Percentiles rank a stretch among this genome's conserved stretches.
phyloP scores from a whole-genome alignment of 2,797 vertebrate species.

The Halcyon chelicuti region DNA sequence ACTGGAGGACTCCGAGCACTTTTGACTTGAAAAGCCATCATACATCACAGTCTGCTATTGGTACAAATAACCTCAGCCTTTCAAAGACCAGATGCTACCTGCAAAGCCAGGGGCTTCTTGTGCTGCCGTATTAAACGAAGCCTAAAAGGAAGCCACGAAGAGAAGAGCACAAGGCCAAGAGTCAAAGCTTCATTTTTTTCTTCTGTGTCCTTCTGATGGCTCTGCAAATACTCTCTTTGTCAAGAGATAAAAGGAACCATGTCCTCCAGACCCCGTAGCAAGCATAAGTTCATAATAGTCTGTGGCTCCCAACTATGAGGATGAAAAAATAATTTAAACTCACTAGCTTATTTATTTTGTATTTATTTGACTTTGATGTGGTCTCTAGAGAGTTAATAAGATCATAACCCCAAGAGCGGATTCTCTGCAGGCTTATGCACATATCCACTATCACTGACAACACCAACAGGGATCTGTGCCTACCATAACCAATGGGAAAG shows the following conservation, averaged over 20 bases:
- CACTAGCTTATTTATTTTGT: neutral
- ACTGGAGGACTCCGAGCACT: neutral
- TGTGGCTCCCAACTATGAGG: neutral
- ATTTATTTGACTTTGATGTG: neutral
- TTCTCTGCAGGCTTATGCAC: neutral
- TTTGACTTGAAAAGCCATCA: neutral
- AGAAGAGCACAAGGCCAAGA: accelerated
- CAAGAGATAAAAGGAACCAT: neutral
- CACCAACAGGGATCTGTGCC: neutral
- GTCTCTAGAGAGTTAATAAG: neutral
- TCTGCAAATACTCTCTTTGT: neutral
- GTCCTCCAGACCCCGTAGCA: neutral
- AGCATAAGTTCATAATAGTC: neutral
- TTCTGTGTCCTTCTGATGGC: accelerated
- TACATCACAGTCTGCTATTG: neutral
- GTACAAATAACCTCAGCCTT: neutral
- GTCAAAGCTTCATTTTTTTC: neutral
- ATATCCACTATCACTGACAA: neutral
- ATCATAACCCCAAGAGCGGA: neutral
- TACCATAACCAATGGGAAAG: neutral
- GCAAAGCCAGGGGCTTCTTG: neutral
- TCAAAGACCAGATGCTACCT: neutral
- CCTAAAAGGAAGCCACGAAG: neutral
- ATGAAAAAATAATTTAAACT: neutral
- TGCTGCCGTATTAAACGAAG: neutral